Conservation (phyloP, 2,113 vertebrate genomes). For the Nesogale talazaci region DNA sequence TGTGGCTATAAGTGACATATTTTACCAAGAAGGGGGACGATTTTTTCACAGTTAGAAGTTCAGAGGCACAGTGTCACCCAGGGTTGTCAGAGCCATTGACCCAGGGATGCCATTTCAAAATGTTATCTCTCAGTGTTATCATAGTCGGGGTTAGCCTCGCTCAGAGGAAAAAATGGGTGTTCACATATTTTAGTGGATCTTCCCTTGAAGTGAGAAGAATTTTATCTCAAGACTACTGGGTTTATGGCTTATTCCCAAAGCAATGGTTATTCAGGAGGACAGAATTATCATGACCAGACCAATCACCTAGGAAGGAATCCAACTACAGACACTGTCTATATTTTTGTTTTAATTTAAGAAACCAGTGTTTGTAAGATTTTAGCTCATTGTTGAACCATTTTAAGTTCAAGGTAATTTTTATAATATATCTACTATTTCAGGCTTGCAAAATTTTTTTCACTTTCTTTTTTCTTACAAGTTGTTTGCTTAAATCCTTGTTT, state of each 20-base stretch:
- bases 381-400: not conserved
- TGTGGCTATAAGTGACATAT: not conserved
- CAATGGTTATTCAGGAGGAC: not conserved
- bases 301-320: constrained; percentile 15
- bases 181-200: not conserved
- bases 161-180: not conserved
- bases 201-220: not conserved
- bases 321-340: not conserved
- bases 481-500: not conserved
- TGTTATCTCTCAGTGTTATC: not conserved
- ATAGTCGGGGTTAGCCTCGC: not conserved
- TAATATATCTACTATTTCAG: not conserved
- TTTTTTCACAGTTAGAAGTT: not conserved
- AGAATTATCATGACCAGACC: not conserved
- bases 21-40: not conserved
- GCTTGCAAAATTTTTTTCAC: not conserved
- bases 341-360: not conserved
- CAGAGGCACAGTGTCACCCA: not conserved
- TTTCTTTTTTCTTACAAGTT: constrained; percentile 20
- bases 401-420: no score
- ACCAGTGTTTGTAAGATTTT: not conserved
- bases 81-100: no score
- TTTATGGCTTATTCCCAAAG: not conserved
- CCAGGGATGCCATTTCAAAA: not conserved
- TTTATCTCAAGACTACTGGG: constrained; percentile 3